phyloP scores from a whole-genome alignment of 2,797 vertebrate species.

The Bradypodion pumilum region DNA sequence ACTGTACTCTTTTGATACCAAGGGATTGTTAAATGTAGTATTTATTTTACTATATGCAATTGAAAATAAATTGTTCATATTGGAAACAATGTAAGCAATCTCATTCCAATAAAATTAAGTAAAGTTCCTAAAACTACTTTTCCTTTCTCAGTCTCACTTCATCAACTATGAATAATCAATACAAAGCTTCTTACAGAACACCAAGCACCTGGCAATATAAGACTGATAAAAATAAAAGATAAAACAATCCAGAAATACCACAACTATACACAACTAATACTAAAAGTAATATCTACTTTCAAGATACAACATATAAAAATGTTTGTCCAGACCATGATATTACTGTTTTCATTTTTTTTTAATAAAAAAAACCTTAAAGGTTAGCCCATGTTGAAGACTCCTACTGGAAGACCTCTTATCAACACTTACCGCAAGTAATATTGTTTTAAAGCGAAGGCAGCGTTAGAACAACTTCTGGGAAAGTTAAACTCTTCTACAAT shows the following conservation, averaged over 20 bases:
- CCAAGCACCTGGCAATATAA: constrained; percentile 61
- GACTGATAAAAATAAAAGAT: constrained; percentile 58
- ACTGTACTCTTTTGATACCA: neutral
- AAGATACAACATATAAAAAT: constrained; percentile 17
- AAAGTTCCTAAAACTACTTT: constrained; percentile 71
- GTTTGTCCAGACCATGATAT: constrained; percentile 41
- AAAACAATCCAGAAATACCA: constrained; percentile 48
- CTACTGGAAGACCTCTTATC: constrained; percentile 67
- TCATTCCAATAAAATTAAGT: constrained; percentile 61
- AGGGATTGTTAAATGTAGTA: constrained; percentile 35
- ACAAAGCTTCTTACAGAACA: constrained; percentile 71
- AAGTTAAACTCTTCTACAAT: constrained; percentile 98
- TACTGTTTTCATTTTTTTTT: constrained; percentile 42
- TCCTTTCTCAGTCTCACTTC: constrained; percentile 50
- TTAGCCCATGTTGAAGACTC: constrained; percentile 50
- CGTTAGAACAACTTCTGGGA: constrained; percentile 97
- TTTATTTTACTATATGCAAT: constrained; percentile 39
- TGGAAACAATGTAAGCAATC: constrained; percentile 60
- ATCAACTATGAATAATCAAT: constrained; percentile 57
- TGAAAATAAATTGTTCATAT: constrained; percentile 46
- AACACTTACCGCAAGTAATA: constrained; percentile 99
- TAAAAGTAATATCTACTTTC: constrained; percentile 44
- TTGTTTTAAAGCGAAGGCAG: constrained; percentile 99
- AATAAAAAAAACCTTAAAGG: constrained; percentile 47
- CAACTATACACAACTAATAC: constrained; percentile 37